Evolutionary conservation across 2,797 vertebrate genomes (phyloP), one percentile per base, ranked within the genome.

Genomic region (Phrynocephalus forsythii): DNA sequence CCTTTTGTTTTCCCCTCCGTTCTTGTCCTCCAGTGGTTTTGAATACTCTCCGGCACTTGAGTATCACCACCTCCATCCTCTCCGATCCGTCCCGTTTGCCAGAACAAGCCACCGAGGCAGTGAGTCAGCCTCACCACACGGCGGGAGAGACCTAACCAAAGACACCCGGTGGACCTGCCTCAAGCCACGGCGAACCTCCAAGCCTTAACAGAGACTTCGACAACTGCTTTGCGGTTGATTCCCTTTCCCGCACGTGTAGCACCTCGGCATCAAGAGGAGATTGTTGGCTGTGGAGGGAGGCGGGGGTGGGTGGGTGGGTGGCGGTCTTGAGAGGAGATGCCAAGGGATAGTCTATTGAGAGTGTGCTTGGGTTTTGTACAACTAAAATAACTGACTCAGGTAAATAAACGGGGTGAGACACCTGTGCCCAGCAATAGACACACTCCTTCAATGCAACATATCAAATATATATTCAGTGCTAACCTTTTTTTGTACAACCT

Each of bases 31-130:
- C 95, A 95, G 99, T 98, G 97, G 98, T 98, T 87, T 95, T 99
- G 95, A 96, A 92, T 84, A 97, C 97, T 1, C 98, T 99, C 56
- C 96, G 98, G 67, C 98, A 98, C 71, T 96, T 99, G 88, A 98
- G 98, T 94, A 99, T 97, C 24, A 98, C 95, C 92, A 99, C 99
- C 1, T 98, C 98, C 72, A 97, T 99, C 73, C 97, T 99, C 60
- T 97, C 95, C 0, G 97, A 99, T 88, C 98, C 99, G 0, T 94
- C 97, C 0, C 86, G 94, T 91, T 97, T 99, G 93, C 97, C 97
- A 0, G 97, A 98, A 85, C 98, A 99, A 96, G 98, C 98, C 0
- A 93, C 94, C 0, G 95, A 98, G 92, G 98, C 98, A 0, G 97
- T 97, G 81, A 85, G 88, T 20, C 96, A 95, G 78, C 86, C 94